Percentiles rank a stretch among this genome's conserved stretches.
phyloP scores from a whole-genome alignment of 2,888 invertebrate species.

The Gerris lacustris region DNA sequence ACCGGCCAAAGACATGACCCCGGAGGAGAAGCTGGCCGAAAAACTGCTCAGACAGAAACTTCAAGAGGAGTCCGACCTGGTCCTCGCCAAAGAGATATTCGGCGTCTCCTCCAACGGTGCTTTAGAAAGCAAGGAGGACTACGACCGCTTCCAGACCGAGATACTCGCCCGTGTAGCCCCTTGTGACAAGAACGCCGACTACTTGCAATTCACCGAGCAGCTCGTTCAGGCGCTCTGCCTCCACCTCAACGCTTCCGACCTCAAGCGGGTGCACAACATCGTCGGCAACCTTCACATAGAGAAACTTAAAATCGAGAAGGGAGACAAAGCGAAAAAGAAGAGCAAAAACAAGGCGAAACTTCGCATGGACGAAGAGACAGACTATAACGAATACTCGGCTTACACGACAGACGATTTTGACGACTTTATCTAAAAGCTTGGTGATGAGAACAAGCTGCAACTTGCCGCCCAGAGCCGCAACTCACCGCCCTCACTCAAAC shows the following conservation, averaged over 20 bases:
- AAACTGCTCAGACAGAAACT: conserved; percentile 65
- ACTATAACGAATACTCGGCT: conserved; percentile 31
- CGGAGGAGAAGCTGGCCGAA: conserved; percentile 64
- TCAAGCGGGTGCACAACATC: conserved; percentile 73
- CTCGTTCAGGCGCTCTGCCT: conserved; percentile 62
- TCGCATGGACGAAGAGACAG: conserved; percentile 49
- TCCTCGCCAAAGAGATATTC: conserved; percentile 31
- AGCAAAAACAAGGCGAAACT: conserved; percentile 63
- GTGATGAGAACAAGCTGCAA: not conserved
- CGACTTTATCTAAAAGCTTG: conserved; percentile 30
- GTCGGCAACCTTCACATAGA: conserved; percentile 76
- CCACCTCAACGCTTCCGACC: conserved; percentile 59
- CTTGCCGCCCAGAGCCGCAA: too few species aligned
- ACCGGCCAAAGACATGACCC: conserved; percentile 43
- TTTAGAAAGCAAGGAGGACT: conserved; percentile 30
- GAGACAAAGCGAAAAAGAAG: conserved; percentile 63
- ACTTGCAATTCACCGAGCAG: conserved; percentile 38
- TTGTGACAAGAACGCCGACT: conserved; percentile 30
- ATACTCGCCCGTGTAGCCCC: conserved; percentile 29
- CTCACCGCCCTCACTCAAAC: too few species aligned
- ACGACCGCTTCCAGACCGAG: conserved; percentile 28
- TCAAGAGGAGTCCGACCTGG: conserved; percentile 70
- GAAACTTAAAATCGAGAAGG: conserved; percentile 76
- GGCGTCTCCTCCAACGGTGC: conserved; percentile 17
- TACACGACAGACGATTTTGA: conserved; percentile 31